phyloP scores from a whole-genome alignment of 2,888 invertebrate genomes.

The Platerodrilus igneus region DNA sequence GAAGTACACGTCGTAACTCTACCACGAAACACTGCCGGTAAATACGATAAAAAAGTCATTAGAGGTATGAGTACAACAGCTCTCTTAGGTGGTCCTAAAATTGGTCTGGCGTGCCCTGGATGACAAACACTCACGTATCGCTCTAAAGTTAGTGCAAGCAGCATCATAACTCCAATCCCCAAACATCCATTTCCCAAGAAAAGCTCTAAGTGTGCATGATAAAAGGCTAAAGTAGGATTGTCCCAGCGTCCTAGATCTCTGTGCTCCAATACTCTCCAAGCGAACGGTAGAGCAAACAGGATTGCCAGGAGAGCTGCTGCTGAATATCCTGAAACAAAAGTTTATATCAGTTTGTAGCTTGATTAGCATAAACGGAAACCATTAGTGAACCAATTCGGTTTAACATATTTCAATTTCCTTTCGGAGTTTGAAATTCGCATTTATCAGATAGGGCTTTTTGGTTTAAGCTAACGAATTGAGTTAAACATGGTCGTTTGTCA shows the following conservation, averaged over 20 bases:
- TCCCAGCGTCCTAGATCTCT: slow-evolving; percentile 63
- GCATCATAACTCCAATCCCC: slow-evolving; percentile 73
- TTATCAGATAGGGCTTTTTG: neutral
- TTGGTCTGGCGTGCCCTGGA: slow-evolving; percentile 62
- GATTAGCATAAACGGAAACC: too few relatives aligned
- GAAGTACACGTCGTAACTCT: slow-evolving; percentile 53
- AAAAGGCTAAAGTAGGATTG: slow-evolving; percentile 61
- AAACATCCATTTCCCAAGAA: slow-evolving; percentile 68
- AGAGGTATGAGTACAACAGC: slow-evolving; percentile 62
- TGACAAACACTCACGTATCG: slow-evolving; percentile 71
- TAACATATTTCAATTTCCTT: too few relatives aligned
- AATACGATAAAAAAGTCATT: slow-evolving; percentile 61
- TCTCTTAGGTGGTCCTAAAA: slow-evolving; percentile 60
- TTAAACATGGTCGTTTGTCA: too few relatives aligned
- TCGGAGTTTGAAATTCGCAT: neutral
- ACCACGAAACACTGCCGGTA: slow-evolving; percentile 63
- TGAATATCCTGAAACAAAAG: slow-evolving; percentile 62
- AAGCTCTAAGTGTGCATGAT: slow-evolving; percentile 65
- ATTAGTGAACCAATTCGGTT: too few relatives aligned
- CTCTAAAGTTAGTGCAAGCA: slow-evolving; percentile 68
- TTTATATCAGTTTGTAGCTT: too few relatives aligned
- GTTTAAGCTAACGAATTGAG: too few relatives aligned
- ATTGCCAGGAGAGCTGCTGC: slow-evolving; percentile 70
- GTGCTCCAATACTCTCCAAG: slow-evolving; percentile 61
- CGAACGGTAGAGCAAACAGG: slow-evolving; percentile 64